Evolutionary conservation across 2,797 vertebrate species (phyloP), one percentile per base, ranked within the genome.

Genomic region (Acestrorhynchus altus): DNA sequence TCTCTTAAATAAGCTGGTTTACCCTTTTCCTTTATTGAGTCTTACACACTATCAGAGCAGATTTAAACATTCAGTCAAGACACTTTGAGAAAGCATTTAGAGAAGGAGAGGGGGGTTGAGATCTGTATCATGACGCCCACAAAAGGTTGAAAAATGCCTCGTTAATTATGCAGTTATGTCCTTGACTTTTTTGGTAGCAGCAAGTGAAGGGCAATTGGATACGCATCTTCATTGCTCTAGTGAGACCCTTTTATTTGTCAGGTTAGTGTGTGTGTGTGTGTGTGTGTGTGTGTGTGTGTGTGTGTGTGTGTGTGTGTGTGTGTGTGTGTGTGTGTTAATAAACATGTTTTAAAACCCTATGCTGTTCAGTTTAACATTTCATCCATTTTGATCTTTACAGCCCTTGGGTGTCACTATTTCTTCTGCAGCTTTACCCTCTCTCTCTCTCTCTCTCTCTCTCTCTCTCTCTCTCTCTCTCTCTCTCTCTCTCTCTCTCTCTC

Each of bases 381-480:
- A 10, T 5, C 28, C 11, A 28, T 72, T 40, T 59, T 57, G 28
- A 15, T 70, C 60, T 67, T 31, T 57, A 22, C n/a, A 63, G 56
- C 60, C 39, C 39, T 69, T n/a, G n/a, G n/a, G n/a, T n/a, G n/a
- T 35, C 31, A 2, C 44, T 52, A n/a, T 18, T 51, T n/a, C 9
- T n/a, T 22, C 2, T 22, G 7, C 4, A 2, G 1, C 49, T 74
- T 66, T 86, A 79, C 88, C 82, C 88, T 84, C 77, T 84, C 6
- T 52, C 51, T 52, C n/a, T 52, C 16, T 18, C 4, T 52, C 3
- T 9, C 6, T 8, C 16, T n/a, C 9, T 8, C 16, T 2, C 20
- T 56, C 51, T 20, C n/a, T 20, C 49, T 52, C 4, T 49, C 47
- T 51, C 16, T 51, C 49, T 51, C 49, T 51, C 10, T 16, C 49